Evolutionary conservation across 2,888 invertebrate species (phyloP).

Genomic region (Ptilodon capucinus): DNA sequence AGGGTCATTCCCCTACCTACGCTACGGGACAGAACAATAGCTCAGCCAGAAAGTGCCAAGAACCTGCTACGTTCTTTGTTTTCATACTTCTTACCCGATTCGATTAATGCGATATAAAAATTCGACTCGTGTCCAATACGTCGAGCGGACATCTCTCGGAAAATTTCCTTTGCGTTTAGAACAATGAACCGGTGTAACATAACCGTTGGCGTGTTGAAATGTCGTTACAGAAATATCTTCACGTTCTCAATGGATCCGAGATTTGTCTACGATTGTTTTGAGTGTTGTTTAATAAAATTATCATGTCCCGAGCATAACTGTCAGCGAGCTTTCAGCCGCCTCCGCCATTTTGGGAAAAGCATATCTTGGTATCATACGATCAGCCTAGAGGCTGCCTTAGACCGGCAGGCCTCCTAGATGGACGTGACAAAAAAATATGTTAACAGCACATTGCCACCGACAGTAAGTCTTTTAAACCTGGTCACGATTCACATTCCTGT

Average conservation of each 20-base stretch:
- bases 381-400: slow-evolving; percentile 27
- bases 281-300: neutral
- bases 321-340: slow-evolving; percentile 41
- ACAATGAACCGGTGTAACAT: slow-evolving; percentile 64
- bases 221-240: slow-evolving; percentile 19
- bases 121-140: slow-evolving; percentile 60
- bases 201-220: slow-evolving; percentile 21
- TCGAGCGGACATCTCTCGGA: slow-evolving; percentile 66
- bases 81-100: slow-evolving; percentile 49
- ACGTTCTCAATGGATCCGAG: neutral
- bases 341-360: slow-evolving; percentile 48
- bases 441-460: slow-evolving; percentile 37
- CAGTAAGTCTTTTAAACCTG: slow-evolving; percentile 51
- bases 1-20: slow-evolving; percentile 69
- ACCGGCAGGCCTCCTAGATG: slow-evolving; percentile 33
- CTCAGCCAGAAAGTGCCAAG: slow-evolving; percentile 63
- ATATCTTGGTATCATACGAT: slow-evolving; percentile 47
- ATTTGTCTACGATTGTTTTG: neutral
- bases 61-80: slow-evolving; percentile 65
- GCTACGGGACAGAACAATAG: slow-evolving; percentile 64
- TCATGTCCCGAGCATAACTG: slow-evolving; percentile 42
- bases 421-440: slow-evolving; percentile 54
- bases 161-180: slow-evolving; percentile 65
- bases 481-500: slow-evolving; percentile 58
- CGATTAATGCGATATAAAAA: slow-evolving; percentile 74